Evolutionary conservation across 2,888 invertebrate species (phyloP), one percentile per base, ranked within the genome.

Genomic region (Drosophila mulleri): DNA sequence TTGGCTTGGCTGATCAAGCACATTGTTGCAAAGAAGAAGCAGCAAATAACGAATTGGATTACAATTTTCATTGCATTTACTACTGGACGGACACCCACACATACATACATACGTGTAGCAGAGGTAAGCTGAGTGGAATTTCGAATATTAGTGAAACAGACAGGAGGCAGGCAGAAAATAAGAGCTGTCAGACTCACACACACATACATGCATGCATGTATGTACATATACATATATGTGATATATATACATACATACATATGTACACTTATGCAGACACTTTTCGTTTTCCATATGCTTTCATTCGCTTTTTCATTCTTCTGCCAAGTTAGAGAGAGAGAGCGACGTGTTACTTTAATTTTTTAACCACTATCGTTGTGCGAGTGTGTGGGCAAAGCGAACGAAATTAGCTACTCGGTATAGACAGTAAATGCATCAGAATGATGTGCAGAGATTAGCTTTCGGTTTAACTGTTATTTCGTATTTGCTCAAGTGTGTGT

Each of bases 31-130:
- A 54, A 29, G 29, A 29, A 45, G 41, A 29, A 47, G n/a, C 45
- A 47, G 20, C 18, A 29, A 29, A 41, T 48, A 29, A 12, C 8
- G 58, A 58, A 72, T 56, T 67, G 75, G 74, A 78, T 78, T 67
- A 75, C 72, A 62, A 3, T 41, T 44, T 42, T n/a, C 20, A 61
- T 20, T 65, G 6, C n/a, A 20, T 29, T 16, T 18, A 72, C 48
- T 29, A 72, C 44, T 29, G 65, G 14, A 37, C 14, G 37, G 14
- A 37, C 37, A 37, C 14, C 6, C 37, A 20, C 20, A 39, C 35
- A 57, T 0, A 53, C 37, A 20, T n/a, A 39, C 35, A 57, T 0
- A 53, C 48, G 14, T 53, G 14, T 53, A 72, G 23, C 26, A 37
- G 54, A 62, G 78, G 75, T 75, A 59, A 74, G 73, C 39, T 44